Evolutionary conservation across 2,113 vertebrate genomes (phyloP), one percentile per base, ranked within the genome.

Genomic region (Meleagris gallopavo): DNA sequence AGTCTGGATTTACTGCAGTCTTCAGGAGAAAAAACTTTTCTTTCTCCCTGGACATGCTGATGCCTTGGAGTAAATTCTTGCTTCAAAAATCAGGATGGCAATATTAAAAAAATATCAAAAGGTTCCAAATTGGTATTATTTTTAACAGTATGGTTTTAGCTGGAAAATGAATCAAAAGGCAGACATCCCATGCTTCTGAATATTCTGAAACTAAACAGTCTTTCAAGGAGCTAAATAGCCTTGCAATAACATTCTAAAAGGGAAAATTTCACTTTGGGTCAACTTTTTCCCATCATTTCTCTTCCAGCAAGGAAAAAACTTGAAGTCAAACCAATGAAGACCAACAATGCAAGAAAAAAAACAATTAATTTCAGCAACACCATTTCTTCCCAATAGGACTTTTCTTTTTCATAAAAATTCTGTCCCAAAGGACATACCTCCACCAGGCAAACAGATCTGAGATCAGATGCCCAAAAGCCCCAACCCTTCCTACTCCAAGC

Each of bases 81-180:
- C 85, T 77, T 80, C 16, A 74, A 88, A 78, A 90, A 46, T 50
- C 41, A 66, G 71, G 18, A 55, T 71, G 50, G 17, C 58, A 67
- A 79, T 24, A 77, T 58, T 38, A 30, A 43, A 30, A 32, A 50
- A 88, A 88, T 36, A 27, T 34, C 29, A 21, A 75, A 92, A 86
- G 13, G 15, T 61, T 94, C 43, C 52, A 65, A 89, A 52, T 43
- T 24, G 25, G 16, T 61, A 38, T 43, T 72, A 73, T 79, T 77
- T 92, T 91, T 36, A 91, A 74, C 43, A 58, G 9, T 11, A 52
- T 34, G 29, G 24, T 81, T 83, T 93, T 50, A 88, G 17, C 45
- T 73, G 38, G 40, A 88, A 88, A 88, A 60, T 61, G 75, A 89
- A 48, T 48, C 55, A 46, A 86, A 84, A 89, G 45, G 29, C 52